Evolutionary conservation across 2,888 invertebrate genomes (phyloP), one percentile per base, ranked within the genome.

Genomic region (Sicus ferrugineus): DNA sequence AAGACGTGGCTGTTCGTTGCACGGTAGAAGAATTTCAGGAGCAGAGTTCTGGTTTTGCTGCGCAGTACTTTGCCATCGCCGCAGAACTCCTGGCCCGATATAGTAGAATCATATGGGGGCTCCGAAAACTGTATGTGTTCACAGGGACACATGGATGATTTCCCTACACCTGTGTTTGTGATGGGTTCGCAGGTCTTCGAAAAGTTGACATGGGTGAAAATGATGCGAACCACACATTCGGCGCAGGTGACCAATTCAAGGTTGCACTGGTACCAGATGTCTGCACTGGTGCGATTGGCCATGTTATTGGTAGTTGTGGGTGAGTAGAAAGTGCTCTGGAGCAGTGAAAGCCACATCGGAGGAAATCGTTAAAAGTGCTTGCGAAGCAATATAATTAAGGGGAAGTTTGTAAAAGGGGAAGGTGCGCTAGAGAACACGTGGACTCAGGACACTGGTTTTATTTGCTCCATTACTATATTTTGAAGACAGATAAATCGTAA

Each of bases 181-280:
- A 79, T 72, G 61, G 77, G 78, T 52, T 78, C 77, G 72, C 85
- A 85, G 28, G 75, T 81, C 70, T 81, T 84, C 1, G 84, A 83
- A 73, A 85, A 85, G 69, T 85, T 83, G 11, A 82, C 77, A 67
- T 81, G 80, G 1, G 81, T 83, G 38, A 85, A 84, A 19, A 84
- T 84, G 30, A 85, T 81, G 26, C 84, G 80, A 21, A 85, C 88
- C 63, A 91, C 87, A 79, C 92, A 92, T 21, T 90, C 90, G 1
- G 92, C 89, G 79, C 92, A 92, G 2, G 91, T 90, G 52, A 91
- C 88, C 73, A 92, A 84, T 81, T 91, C 91, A 67, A 91, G 83
- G 73, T 88, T 88, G 79, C 91, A 91, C 75, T 88, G 88, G 69
- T 84, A 85, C 84, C 85, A 85, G 34, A 82, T 77, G 72, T 88